phyloP scores from a whole-genome alignment of 2,888 invertebrate genomes.

The Oeneis ivallda region DNA sequence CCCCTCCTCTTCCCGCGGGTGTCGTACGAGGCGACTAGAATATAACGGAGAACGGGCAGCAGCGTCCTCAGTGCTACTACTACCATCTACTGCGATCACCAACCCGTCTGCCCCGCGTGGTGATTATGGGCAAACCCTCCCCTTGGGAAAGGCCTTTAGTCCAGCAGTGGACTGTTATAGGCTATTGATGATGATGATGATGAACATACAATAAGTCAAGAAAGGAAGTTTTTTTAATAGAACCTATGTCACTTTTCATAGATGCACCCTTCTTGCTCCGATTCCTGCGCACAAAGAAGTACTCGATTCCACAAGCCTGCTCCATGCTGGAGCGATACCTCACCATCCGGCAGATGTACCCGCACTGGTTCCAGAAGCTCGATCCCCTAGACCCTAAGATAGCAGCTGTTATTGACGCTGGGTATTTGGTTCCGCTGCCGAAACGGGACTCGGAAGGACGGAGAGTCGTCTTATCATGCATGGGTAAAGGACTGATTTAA shows the following conservation, averaged over 20 bases:
- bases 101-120: no score
- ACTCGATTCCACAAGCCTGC: constrained; percentile 91
- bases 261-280: constrained; percentile 91
- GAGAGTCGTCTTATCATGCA: constrained; percentile 89
- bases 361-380: constrained; percentile 92
- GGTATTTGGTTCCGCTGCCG: constrained; percentile 88
- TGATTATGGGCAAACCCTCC: no score
- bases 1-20: no score
- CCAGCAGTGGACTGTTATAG: no score
- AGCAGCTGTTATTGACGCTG: constrained; percentile 89
- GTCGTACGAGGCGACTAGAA: no score
- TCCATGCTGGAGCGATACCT: constrained; percentile 94
- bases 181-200: no score
- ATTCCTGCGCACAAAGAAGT: constrained; percentile 93
- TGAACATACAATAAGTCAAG: no score
- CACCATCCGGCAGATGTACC: constrained; percentile 91
- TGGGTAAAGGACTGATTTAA: constrained; percentile 76
- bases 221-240: no score
- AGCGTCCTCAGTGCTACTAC: no score
- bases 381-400: constrained; percentile 90
- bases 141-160: no score
- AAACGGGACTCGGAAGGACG: constrained; percentile 89
- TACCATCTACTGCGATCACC: no score
- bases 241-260: constrained; percentile 44
- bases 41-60: no score